Percentiles rank a stretch among this genome's conserved stretches.
Conservation (phyloP, 2,797 vertebrate species). For the Caiman crocodilus region DNA sequence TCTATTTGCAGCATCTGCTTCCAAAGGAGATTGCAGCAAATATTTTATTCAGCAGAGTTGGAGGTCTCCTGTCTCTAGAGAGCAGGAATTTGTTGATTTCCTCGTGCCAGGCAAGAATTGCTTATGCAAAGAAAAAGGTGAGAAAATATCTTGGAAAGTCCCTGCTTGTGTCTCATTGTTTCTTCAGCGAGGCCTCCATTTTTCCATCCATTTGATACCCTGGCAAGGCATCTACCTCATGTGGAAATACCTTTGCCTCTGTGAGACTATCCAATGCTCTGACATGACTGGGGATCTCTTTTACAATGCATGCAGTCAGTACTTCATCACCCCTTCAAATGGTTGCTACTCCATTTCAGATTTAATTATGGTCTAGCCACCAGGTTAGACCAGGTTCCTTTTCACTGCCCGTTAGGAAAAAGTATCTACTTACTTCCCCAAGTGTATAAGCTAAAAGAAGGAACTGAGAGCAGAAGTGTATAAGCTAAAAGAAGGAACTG, state of each 20-base stretch:
- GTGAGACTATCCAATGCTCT: not conserved
- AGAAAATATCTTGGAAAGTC: slow-evolving; percentile 49
- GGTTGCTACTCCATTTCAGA: slow-evolving; percentile 30
- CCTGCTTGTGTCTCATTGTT: accelerated
- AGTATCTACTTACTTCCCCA: not conserved
- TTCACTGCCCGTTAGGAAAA: slow-evolving; percentile 46
- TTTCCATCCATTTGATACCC: not conserved
- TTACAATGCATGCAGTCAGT: not conserved
- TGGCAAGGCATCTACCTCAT: not conserved
- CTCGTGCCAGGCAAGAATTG: slow-evolving; percentile 4
- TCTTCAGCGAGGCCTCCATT: not conserved
- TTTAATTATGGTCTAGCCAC: not conserved
- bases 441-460: not conserved
- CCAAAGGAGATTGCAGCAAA: slow-evolving; percentile 68
- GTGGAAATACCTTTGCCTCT: not conserved
- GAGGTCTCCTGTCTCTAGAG: slow-evolving; percentile 76
- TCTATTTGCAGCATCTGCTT: slow-evolving; percentile 73
- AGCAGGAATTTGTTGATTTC: slow-evolving; percentile 75
- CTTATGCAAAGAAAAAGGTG: slow-evolving; percentile 49
- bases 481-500: not conserved
- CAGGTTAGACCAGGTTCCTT: not conserved
- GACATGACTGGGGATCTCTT: slow-evolving; percentile 21
- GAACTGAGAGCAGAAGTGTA: not conserved
- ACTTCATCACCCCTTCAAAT: not conserved
- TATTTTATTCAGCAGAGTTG: slow-evolving; percentile 76